Conservation (phyloP, 2,888 invertebrate species). For the Dichetophora obliterata region DNA sequence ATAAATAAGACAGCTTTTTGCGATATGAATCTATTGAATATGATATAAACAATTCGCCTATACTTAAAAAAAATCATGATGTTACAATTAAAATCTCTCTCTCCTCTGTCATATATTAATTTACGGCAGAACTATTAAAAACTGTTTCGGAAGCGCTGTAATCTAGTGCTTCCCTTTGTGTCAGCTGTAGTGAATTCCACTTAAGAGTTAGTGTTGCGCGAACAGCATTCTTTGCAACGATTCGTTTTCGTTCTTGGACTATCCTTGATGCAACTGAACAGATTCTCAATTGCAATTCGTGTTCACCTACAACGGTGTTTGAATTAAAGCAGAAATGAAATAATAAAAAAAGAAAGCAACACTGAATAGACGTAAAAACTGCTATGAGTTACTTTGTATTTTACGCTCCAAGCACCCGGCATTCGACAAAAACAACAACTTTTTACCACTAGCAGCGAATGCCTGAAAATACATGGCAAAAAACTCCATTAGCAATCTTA, state of each 20-base stretch:
- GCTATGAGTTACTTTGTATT: slow-evolving; percentile 1
- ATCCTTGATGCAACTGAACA: slow-evolving; percentile 8
- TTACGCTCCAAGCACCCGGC: neutral
- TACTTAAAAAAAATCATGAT: no score
- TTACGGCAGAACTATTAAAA: no score
- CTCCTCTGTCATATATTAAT: no score
- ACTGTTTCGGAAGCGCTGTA: neutral
- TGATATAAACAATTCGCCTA: no score
- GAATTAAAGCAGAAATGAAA: neutral
- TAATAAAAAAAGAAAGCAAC: neutral
- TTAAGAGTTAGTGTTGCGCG: slow-evolving; percentile 19
- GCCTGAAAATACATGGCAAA: neutral
- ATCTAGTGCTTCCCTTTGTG: neutral
- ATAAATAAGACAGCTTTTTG: no score
- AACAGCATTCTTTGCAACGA: slow-evolving; percentile 8
- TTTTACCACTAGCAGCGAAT: neutral
- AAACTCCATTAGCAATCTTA: slow-evolving; percentile 27
- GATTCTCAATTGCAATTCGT: slow-evolving; percentile 1
- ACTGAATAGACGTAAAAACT: neutral
- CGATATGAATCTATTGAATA: no score
- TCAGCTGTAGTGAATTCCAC: slow-evolving; percentile 19
- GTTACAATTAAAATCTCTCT: no score
- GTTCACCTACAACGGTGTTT: neutral
- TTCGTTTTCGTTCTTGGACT: slow-evolving; percentile 10
- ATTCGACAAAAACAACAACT: neutral